These are phyloP conservation scores for Pangasius sanitwongsei DNA, from an alignment of 2,797 vertebrate genomes.

Conservation along the genomic window DNA sequence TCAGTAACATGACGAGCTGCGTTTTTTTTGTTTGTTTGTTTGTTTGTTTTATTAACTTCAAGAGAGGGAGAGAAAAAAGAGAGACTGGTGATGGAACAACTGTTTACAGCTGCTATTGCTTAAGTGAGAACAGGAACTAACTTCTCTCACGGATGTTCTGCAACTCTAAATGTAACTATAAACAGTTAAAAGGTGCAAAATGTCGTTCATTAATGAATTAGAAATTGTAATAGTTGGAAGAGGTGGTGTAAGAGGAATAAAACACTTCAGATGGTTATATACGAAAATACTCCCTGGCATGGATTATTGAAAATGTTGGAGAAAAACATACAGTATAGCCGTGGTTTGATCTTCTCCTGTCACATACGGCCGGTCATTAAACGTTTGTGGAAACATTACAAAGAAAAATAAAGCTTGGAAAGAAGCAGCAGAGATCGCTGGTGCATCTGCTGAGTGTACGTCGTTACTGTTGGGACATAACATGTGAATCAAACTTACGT, in stretches of 20 bases:
- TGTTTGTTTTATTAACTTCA: too few relatives aligned
- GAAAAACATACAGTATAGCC: not conserved
- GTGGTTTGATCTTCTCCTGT: not conserved
- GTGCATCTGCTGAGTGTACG: not conserved
- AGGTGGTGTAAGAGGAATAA: not conserved
- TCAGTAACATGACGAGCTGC: not conserved
- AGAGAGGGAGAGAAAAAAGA: too few relatives aligned
- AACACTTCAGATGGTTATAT: not conserved
- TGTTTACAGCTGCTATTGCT: not conserved
- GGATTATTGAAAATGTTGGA: not conserved
- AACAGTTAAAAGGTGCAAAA: not conserved
- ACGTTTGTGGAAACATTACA: not conserved
- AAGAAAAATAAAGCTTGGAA: not conserved
- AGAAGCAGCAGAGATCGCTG: not conserved
- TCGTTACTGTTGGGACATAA: not conserved
- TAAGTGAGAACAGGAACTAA: not conserved
- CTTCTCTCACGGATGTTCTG: not conserved
- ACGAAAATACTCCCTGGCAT: not conserved
- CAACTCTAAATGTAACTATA: not conserved
- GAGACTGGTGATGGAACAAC: too few relatives aligned
- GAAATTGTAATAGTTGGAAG: not conserved
- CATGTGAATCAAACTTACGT: not conserved
- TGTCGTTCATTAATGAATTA: not conserved
- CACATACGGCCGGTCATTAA: too few relatives aligned
- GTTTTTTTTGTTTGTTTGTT: too few relatives aligned